Percentiles rank a stretch among this genome's conserved stretches.
These are phyloP conservation scores for Agrochola lota DNA, from an alignment of 2,888 invertebrate genomes.

Conservation along the genomic window DNA sequence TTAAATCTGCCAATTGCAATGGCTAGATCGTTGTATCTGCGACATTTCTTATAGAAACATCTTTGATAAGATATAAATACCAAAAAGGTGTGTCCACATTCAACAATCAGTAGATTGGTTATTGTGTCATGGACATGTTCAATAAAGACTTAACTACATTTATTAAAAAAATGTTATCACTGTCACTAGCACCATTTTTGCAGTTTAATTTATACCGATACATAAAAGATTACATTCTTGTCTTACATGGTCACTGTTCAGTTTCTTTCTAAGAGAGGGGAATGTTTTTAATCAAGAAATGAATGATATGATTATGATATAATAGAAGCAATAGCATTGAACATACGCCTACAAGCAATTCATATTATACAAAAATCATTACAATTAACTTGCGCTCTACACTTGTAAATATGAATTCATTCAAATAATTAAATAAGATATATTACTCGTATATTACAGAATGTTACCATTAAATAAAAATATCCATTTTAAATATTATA, in stretches of 20 bases:
- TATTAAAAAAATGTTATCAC: constrained; percentile 60
- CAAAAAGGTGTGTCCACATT: constrained; percentile 36
- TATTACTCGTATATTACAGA: constrained; percentile 85
- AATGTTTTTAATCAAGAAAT: constrained; percentile 71
- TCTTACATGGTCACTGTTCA: constrained; percentile 44
- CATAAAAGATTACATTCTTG: constrained; percentile 54
- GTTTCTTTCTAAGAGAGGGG: constrained; percentile 64
- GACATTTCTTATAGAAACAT: constrained; percentile 56
- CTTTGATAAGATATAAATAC: constrained; percentile 36
- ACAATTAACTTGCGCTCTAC: constrained; percentile 75
- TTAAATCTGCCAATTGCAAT: constrained; percentile 43
- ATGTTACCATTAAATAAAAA: constrained; percentile 82
- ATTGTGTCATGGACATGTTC: constrained; percentile 51
- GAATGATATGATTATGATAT: constrained; percentile 72
- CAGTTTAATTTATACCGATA: constrained; percentile 50
- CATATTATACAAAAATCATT: constrained; percentile 78
- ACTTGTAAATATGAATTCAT: constrained; percentile 83
- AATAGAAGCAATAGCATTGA: constrained; percentile 76
- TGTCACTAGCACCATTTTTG: constrained; percentile 69
- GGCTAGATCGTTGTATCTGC: constrained; percentile 40
- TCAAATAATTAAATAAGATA: constrained; percentile 85
- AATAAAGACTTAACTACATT: constrained; percentile 60
- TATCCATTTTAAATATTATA: constrained; percentile 83
- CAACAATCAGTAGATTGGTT: constrained; percentile 34
- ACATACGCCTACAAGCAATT: constrained; percentile 77